These are phyloP conservation scores for Takifugu flavidus DNA, from an alignment of 2,113 vertebrate genomes.

Conservation along the genomic window DNA sequence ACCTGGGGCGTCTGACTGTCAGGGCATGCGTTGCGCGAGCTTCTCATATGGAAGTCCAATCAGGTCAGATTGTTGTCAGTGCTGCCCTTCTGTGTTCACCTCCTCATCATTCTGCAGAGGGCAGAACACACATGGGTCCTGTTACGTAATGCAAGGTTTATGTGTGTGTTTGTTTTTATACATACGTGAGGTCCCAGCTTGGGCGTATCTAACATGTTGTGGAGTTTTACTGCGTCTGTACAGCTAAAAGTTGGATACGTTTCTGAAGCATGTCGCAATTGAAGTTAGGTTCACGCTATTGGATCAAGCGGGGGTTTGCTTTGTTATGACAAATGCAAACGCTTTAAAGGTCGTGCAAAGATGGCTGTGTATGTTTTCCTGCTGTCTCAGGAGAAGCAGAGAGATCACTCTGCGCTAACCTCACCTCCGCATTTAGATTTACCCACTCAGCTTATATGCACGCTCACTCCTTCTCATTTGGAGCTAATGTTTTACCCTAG, in stretches of 20 bases:
- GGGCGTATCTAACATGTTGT: too few species aligned
- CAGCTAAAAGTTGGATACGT: too few species aligned
- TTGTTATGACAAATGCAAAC: too few species aligned
- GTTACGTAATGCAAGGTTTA: slow-evolving; percentile 42
- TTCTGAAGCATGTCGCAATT: too few species aligned
- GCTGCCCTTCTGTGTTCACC: slow-evolving; percentile 35
- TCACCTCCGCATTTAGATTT: slow-evolving; percentile 54
- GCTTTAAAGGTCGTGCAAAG: not conserved
- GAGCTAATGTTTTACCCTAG: not conserved
- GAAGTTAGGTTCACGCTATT: too few species aligned
- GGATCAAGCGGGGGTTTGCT: too few species aligned
- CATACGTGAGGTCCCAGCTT: not conserved
- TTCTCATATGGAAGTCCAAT: not conserved
- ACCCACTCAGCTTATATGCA: slow-evolving; percentile 39
- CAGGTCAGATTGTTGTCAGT: not conserved
- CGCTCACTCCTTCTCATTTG: not conserved
- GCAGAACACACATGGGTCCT: slow-evolving; percentile 28
- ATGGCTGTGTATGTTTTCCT: slow-evolving; percentile 38
- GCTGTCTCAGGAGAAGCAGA: slow-evolving; percentile 64
- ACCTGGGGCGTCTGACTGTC: not conserved
- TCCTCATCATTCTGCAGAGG: slow-evolving; percentile 43
- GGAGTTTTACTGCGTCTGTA: too few species aligned
- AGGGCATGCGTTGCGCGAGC: not conserved
- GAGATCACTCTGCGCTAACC: slow-evolving; percentile 62
- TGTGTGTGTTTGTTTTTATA: slow-evolving; percentile 14